Conservation (phyloP, 2,797 vertebrate genomes). For the Lacerta viridis region DNA sequence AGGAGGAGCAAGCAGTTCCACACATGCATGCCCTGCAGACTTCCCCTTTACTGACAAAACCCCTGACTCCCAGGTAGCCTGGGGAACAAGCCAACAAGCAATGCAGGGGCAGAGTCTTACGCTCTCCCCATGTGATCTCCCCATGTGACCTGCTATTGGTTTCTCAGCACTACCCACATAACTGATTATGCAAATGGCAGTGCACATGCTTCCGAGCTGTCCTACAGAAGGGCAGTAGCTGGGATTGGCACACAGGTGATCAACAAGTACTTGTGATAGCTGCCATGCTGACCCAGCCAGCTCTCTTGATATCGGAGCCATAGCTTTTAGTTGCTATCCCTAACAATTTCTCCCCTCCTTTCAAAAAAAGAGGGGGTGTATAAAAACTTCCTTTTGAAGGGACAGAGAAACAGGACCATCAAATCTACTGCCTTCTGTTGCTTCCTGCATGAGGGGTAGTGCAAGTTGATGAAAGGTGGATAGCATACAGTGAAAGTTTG, state of each 20-base stretch:
- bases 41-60: too few relatives aligned
- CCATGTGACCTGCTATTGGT: neutral
- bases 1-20: neutral
- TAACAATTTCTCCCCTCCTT: too few relatives aligned
- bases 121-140: too few relatives aligned
- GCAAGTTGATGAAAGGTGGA: neutral
- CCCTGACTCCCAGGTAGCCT: too few relatives aligned
- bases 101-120: too few relatives aligned
- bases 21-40: too few relatives aligned
- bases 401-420: neutral
- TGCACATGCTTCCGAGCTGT: too few relatives aligned
- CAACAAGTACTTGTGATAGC: neutral
- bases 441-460: neutral
- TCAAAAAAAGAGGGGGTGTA: neutral
- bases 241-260: neutral
- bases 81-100: too few relatives aligned
- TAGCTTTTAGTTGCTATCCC: neutral
- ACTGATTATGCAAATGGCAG: neutral
- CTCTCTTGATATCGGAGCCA: too few relatives aligned
- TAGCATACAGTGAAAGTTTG: neutral
- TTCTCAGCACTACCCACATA: too few relatives aligned
- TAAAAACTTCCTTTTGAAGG: neutral
- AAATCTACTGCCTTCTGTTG: neutral
- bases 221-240: neutral
- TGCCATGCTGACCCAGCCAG: neutral